Evolutionary conservation across 2,888 invertebrate genomes (phyloP).

Genomic region (Serrognathus titanus): DNA sequence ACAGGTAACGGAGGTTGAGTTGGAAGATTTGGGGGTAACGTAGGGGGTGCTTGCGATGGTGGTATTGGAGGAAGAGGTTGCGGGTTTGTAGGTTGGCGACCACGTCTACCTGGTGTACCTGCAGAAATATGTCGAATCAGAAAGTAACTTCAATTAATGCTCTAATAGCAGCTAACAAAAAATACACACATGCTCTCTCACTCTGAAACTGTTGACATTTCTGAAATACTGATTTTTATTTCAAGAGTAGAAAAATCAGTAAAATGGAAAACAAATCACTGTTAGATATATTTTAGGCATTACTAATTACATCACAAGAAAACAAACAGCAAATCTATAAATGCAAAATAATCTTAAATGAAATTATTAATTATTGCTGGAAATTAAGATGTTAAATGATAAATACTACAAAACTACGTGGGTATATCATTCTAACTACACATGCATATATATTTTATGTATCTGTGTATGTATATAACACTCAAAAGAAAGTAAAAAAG

Average conservation of each 20-base stretch:
- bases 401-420: conserved; percentile 6
- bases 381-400: conserved; percentile 18
- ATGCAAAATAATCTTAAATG: conserved; percentile 19
- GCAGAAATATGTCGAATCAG: not conserved
- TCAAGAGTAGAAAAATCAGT: too few species aligned
- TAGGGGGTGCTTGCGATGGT: conserved; percentile 40
- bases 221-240: too few species aligned
- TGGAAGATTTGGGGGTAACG: conserved; percentile 49
- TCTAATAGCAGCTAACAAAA: conserved; percentile 7
- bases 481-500: conserved; percentile 35
- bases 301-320: too few species aligned
- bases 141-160: not conserved
- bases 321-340: conserved; percentile 17
- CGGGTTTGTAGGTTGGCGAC: conserved; percentile 32
- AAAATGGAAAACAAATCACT: too few species aligned
- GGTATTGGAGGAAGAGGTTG: conserved; percentile 24
- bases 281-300: too few species aligned
- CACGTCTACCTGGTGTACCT: conserved; percentile 35
- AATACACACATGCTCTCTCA: conserved; percentile 21
- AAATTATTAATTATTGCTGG: conserved; percentile 15
- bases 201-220: not conserved
- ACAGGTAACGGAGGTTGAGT: conserved; percentile 42
- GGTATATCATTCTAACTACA: conserved; percentile 30
- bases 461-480: conserved; percentile 19
- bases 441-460: conserved; percentile 37